Conservation (phyloP, 2,113 vertebrate species). For the Lonchura striata region DNA sequence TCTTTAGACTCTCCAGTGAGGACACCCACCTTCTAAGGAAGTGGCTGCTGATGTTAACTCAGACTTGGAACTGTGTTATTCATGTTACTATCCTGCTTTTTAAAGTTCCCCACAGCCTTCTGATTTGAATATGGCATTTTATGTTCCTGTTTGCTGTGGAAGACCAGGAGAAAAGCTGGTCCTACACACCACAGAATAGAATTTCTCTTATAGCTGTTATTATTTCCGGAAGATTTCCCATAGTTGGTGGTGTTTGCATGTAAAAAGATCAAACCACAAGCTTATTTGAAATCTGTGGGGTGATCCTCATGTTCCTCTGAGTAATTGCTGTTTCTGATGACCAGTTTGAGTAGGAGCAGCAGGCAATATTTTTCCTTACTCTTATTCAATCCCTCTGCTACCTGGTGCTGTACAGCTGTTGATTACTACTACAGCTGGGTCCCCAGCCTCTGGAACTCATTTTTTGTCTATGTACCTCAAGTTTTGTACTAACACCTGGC, state of each 20-base stretch:
- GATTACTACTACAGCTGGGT: not conserved
- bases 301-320: not conserved
- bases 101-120: not conserved
- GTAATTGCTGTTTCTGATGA: not conserved
- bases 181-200: not conserved
- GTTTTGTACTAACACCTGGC: not conserved
- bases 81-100: not conserved
- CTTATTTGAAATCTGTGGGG: not conserved
- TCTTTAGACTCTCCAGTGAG: not conserved
- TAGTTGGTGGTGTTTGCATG: not conserved
- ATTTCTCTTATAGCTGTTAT: not conserved
- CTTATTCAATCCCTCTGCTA: not conserved
- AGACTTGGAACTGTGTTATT: not conserved
- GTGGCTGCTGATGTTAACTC: not conserved
- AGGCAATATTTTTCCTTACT: not conserved
- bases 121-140: not conserved
- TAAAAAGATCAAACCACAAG: not conserved
- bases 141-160: not conserved
- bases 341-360: not conserved
- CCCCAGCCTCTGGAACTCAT: not conserved
- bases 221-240: not conserved
- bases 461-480: rapidly evolving
- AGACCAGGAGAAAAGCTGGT: not conserved
- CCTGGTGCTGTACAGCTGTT: not conserved
- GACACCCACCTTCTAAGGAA: not conserved